These are phyloP conservation scores for Phoxinus phoxinus DNA, from an alignment of 2,113 vertebrate species.

Conservation along the genomic window DNA sequence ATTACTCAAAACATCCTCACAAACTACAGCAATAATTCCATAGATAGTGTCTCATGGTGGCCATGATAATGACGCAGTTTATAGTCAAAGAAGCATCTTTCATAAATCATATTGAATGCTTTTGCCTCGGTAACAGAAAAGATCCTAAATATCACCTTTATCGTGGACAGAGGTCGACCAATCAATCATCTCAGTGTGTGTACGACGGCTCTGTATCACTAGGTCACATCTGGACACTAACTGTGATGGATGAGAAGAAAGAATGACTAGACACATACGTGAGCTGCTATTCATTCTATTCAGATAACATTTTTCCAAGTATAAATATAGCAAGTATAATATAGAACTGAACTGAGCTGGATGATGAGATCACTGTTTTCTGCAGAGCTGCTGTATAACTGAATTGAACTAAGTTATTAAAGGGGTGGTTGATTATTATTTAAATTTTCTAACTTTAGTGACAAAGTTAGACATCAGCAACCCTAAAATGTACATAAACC, in stretches of 20 bases:
- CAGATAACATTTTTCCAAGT: neutral
- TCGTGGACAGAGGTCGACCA: slow-evolving; percentile 5
- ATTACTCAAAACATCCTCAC: neutral
- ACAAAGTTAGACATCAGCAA: too few relatives aligned
- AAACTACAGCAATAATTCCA: neutral
- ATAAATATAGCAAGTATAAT: neutral
- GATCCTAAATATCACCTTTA: slow-evolving; percentile 17
- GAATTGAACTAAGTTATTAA: too few relatives aligned
- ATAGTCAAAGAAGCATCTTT: neutral
- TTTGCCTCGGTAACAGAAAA: neutral
- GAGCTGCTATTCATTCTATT: neutral
- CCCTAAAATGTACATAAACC: too few relatives aligned
- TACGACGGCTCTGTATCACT: slow-evolving; percentile 1
- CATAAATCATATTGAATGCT: slow-evolving; percentile 7
- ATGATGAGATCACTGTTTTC: too few relatives aligned
- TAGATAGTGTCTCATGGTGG: neutral
- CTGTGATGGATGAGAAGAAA: slow-evolving; percentile 39
- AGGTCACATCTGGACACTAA: slow-evolving; percentile 20
- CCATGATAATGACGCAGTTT: slow-evolving; percentile 18
- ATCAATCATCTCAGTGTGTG: slow-evolving; percentile 18
- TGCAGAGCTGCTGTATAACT: too few relatives aligned
- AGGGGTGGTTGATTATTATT: too few relatives aligned
- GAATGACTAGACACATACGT: slow-evolving; percentile 14
- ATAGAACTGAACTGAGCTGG: too few relatives aligned
- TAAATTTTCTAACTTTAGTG: too few relatives aligned